Conservation (phyloP, 2,888 invertebrate species). For the Drosophila falleni region DNA sequence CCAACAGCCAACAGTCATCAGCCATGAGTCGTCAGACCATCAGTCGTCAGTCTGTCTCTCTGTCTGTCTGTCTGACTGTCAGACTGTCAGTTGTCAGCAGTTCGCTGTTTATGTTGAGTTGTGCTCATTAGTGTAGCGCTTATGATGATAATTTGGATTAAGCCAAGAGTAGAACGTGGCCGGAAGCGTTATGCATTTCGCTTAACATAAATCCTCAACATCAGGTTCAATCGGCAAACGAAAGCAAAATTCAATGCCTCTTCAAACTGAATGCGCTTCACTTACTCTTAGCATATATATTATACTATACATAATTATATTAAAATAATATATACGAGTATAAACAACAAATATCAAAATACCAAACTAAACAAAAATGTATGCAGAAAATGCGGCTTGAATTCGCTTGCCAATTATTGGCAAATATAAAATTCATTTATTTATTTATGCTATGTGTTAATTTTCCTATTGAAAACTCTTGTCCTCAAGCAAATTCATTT, state of each 20-base stretch:
- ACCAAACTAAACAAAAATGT: background rate
- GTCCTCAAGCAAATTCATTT: background rate
- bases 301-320: slow-evolving; percentile 5
- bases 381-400: background rate
- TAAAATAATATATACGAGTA: background rate
- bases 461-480: slow-evolving; percentile 2
- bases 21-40: slow-evolving; percentile 11
- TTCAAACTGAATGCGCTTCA: slow-evolving; percentile 10
- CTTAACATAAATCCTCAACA: slow-evolving; percentile 23
- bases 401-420: slow-evolving; percentile 5
- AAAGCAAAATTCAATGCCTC: slow-evolving; percentile 20
- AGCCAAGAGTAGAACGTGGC: slow-evolving; percentile 27
- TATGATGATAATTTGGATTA: slow-evolving; percentile 72
- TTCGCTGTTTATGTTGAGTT: slow-evolving; percentile 54
- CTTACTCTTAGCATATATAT: background rate
- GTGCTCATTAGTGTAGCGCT: slow-evolving; percentile 71
- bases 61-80: slow-evolving; percentile 6
- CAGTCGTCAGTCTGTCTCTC: slow-evolving; percentile 3
- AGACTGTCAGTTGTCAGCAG: slow-evolving; percentile 38
- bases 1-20: slow-evolving; percentile 3
- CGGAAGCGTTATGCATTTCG: slow-evolving; percentile 35
- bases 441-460: background rate
- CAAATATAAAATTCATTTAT: slow-evolving; percentile 1
- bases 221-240: slow-evolving; percentile 4
- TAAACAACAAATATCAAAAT: background rate